Evolutionary conservation across 2,888 invertebrate species (phyloP).

Genomic region (Trichogramma evanescens): DNA sequence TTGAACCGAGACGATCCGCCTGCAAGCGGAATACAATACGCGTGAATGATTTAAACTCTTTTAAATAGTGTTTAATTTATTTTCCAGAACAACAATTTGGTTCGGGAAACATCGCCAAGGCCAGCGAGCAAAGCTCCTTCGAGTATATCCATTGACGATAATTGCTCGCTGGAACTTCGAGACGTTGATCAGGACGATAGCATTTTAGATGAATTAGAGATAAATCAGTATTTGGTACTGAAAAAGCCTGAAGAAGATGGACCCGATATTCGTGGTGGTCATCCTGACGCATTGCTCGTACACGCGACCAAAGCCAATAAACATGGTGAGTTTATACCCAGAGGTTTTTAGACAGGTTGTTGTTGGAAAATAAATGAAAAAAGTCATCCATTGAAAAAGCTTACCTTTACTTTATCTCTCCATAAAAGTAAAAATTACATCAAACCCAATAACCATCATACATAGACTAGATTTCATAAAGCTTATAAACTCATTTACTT

Average conservation of each 20-base stretch:
- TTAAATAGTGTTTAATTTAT: neutral
- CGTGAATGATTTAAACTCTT: no score
- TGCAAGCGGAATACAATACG: no score
- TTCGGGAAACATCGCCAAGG: constrained; percentile 35
- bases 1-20: neutral
- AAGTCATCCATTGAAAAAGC: neutral
- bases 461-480: no score
- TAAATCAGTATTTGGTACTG: constrained; percentile 69
- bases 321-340: constrained; percentile 52
- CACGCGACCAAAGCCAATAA: constrained; percentile 93
- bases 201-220: constrained; percentile 70
- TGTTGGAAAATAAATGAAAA: neutral
- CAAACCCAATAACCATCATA: no score
- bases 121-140: constrained; percentile 41
- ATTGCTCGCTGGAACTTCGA: constrained; percentile 33
- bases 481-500: no score
- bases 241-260: constrained; percentile 80
- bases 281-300: constrained; percentile 88
- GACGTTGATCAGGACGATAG: constrained; percentile 39
- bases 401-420: no score
- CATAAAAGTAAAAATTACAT: no score
- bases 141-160: constrained; percentile 41
- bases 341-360: constrained; percentile 5
- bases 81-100: constrained; percentile 36
- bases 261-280: constrained; percentile 87